Conservation (phyloP, 2,113 vertebrate genomes). For the Heterotis niloticus region DNA sequence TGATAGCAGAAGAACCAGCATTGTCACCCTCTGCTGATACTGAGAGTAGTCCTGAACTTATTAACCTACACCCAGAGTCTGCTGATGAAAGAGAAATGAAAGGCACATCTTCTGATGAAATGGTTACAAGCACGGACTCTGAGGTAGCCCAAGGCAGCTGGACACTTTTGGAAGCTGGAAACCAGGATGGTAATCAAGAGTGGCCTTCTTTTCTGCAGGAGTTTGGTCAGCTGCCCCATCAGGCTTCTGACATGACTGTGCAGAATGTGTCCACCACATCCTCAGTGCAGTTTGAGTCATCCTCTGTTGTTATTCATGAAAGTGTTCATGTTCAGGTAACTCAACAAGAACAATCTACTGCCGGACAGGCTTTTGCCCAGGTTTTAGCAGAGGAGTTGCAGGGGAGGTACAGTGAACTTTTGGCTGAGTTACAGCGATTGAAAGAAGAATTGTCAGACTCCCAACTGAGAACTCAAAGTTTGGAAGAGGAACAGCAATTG, state of each 20-base stretch:
- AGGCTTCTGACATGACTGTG: conserved; percentile 63
- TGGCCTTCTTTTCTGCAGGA: conserved; percentile 60
- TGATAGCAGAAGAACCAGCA: conserved; percentile 56
- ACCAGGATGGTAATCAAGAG: conserved; percentile 64
- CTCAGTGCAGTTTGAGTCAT: conserved; percentile 53
- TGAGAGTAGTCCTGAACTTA: conserved; percentile 60
- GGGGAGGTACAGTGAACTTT: conserved; percentile 61
- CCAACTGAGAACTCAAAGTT: conserved; percentile 57
- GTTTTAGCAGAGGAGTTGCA: conserved; percentile 63
- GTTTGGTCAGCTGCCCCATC: conserved; percentile 52
- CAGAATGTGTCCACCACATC: conserved; percentile 46
- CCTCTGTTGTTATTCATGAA: conserved; percentile 59
- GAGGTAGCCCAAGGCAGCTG: conserved; percentile 73
- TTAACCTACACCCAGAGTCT: conserved; percentile 58
- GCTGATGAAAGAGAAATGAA: conserved; percentile 64
- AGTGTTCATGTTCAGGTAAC: conserved; percentile 51
- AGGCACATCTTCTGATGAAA: conserved; percentile 66
- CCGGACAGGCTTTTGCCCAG: conserved; percentile 58
- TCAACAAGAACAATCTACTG: conserved; percentile 37
- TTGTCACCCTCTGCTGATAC: conserved; percentile 52
- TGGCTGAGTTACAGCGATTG: conserved; percentile 68
- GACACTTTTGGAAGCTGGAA: conserved; percentile 67
- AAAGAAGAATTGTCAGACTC: conserved; percentile 60
- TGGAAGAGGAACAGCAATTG: conserved; percentile 43
- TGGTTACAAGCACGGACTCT: conserved; percentile 69